A percentile compares a stretch with the other conserved stretches of the same genome.
These are phyloP conservation scores for Parasteatoda tepidariorum DNA, from an alignment of 1,140 invertebrate genomes.

Conservation along the genomic window DNA sequence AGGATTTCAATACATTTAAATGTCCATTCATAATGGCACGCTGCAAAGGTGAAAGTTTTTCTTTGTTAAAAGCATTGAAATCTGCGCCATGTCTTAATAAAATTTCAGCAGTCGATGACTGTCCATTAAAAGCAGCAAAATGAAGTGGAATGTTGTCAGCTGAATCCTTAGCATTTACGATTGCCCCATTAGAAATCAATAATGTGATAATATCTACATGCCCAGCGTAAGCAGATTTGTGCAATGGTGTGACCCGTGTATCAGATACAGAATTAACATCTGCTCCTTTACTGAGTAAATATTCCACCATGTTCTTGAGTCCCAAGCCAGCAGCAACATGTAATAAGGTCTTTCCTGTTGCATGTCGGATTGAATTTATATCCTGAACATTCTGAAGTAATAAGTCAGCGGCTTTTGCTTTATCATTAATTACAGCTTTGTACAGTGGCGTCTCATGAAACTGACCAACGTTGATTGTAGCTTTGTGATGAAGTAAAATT, in stretches of 20 bases:
- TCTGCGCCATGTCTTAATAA: conserved; percentile 73
- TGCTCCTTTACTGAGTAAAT: conserved; percentile 9
- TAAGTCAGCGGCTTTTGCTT: background rate
- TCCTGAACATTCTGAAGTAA: background rate
- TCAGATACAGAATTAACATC: conserved; percentile 21
- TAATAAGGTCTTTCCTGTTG: background rate
- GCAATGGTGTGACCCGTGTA: background rate
- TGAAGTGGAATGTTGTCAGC: conserved; percentile 4
- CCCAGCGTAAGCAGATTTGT: background rate
- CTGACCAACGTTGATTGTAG: background rate
- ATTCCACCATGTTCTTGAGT: background rate
- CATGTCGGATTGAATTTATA: background rate
- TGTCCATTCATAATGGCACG: conserved; percentile 89
- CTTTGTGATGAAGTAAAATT: conserved; percentile 15
- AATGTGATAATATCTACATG: background rate
- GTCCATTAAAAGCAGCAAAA: conserved; percentile 1
- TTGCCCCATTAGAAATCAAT: conserved; percentile 1
- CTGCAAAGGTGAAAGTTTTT: background rate
- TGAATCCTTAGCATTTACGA: background rate
- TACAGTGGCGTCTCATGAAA: background rate
- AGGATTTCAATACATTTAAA: conserved; percentile 89
- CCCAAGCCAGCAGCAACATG: conserved; percentile 25
- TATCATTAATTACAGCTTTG: conserved; percentile 14
- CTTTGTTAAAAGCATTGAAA: background rate
- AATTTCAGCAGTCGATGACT: conserved; percentile 1